Base-by-base conservation (phyloP, 1,140 invertebrate genomes). In the Drosophila erecta region DNA sequence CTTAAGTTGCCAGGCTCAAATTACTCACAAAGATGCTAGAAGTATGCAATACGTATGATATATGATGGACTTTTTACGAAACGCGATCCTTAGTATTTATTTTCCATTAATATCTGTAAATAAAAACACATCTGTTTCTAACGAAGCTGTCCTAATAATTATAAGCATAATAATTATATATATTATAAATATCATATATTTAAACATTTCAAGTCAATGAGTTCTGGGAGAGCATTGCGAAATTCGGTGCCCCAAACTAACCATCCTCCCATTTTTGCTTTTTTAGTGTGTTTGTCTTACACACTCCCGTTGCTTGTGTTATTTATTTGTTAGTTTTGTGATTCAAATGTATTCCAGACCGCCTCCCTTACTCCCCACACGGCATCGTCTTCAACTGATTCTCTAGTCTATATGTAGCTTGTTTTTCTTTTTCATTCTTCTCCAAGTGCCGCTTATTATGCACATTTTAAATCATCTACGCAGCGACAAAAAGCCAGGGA, bases 251-350 rank as follows among this genome's bases (percentile, higher is more conserved):
- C 3, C 14, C 4, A 17, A 41, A 22, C 24, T 33, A 41, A 14
- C 17, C 24, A 11, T 20, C 24, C 7, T 38, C n/a, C 4, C 12
- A 10, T 10, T 44, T 27, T 46, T 44, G 8, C 15, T 51, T 54
- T 64, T 75, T 76, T 56, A 40, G 37, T 57, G 14, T 84, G 80
- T 86, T 81, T 86, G 81, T 81, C 81, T 81, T 86, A 79, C 70
- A 87, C 60, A 87, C 69, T 76, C 56, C 69, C 79, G 75, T 87
- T 76, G 74, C 73, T 69, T 76, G 79, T 81, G 81, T 86, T 86
- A 86, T 86, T 86, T 86, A 86, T 86, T 87, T 87, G 83, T 89
- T 87, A 87, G 83, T 87, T 87, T 87, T 87, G 84, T 61, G 83
- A 89, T 87, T 87, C 83, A 87, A 87, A 87, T 87, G 75, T 86